Evolutionary conservation across 1,140 invertebrate genomes (phyloP), one percentile per base, ranked within the genome.

Genomic region (Brachionus calyciflorus): DNA sequence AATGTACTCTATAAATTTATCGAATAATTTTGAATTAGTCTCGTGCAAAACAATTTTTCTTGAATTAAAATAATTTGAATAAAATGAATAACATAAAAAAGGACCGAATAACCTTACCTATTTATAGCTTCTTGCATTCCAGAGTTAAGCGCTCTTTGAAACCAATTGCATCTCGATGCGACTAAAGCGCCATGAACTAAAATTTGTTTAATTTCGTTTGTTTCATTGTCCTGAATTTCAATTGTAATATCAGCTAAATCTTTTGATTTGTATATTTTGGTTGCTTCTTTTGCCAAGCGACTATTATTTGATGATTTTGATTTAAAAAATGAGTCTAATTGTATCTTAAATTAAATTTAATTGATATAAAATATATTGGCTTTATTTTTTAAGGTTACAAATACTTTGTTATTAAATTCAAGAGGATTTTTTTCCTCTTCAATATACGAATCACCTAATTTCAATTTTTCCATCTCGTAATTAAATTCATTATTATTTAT

Each of bases 111-210:
- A 33, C 6, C 12, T 3, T 46, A 70, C 65, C 41, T 70, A 17
- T 73, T 37, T n/a, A 73, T 55, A 4, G 69, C 37, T 40, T 73
- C 69, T 49, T 40, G 24, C 69, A 73, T 73, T 4, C 69, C 69
- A 37, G 46, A 51, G 46, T 7, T 73, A 1, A 73, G 51, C 28
- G 69, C 69, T 12, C 69, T 44, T 6, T 49, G 28, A 51, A 73
- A 73, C 69, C 69, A 73, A 30, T 17, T 10, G 12, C 69, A 73
- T 73, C 69, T 33, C 4, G 69, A 49, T 1, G 69, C 69, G 12
- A 73, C 69, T n/a, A 73, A 37, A 19, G 48, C 69, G 14, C 69
- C 69, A 55, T 73, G 30, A 0, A 73, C 26, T 33, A 51, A 17
- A 40, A 73, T 37, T 9, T 6, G 12, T 3, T 41, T 7, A 30